phyloP scores from a whole-genome alignment of 2,888 invertebrate species.

The Erannis defoliaria region DNA sequence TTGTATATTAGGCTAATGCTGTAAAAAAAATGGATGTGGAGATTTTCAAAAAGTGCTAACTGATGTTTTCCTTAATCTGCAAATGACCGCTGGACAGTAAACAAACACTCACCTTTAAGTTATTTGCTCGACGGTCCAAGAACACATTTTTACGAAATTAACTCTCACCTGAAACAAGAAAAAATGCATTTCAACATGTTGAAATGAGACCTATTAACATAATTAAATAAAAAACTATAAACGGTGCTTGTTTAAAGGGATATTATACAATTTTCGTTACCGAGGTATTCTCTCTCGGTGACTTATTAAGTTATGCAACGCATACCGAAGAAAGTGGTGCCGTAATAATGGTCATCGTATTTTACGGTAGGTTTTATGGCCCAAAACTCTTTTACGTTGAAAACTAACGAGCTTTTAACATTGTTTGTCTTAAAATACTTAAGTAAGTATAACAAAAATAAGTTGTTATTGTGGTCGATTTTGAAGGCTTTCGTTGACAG shows the following conservation, averaged over 20 bases:
- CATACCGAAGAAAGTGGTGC: constrained; percentile 34
- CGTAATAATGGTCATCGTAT: constrained; percentile 1
- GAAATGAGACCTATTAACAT: constrained; percentile 49
- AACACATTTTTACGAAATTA: constrained; percentile 71
- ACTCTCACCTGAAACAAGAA: constrained; percentile 79
- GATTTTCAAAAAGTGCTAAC: not conserved
- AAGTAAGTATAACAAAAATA: too few species aligned
- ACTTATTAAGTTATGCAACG: constrained; percentile 32
- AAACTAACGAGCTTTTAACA: not conserved
- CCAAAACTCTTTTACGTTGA: not conserved
- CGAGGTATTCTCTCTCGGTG: constrained; percentile 19
- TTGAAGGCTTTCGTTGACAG: too few species aligned
- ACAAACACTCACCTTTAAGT: constrained; percentile 65
- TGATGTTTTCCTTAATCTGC: too few species aligned
- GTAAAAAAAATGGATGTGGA: too few species aligned
- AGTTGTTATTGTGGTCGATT: not conserved
- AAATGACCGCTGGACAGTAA: too few species aligned
- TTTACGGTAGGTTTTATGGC: not conserved
- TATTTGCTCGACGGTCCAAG: constrained; percentile 68
- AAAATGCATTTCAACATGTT: constrained; percentile 46
- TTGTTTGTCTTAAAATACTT: too few species aligned
- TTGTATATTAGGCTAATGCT: too few species aligned
- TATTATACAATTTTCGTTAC: constrained; percentile 46
- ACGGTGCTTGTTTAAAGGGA: constrained; percentile 29
- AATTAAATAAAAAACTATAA: constrained; percentile 45